Percentiles rank a stretch among this genome's conserved stretches.
Conservation (phyloP, 2,797 vertebrate genomes). For the Cygnus olor region DNA sequence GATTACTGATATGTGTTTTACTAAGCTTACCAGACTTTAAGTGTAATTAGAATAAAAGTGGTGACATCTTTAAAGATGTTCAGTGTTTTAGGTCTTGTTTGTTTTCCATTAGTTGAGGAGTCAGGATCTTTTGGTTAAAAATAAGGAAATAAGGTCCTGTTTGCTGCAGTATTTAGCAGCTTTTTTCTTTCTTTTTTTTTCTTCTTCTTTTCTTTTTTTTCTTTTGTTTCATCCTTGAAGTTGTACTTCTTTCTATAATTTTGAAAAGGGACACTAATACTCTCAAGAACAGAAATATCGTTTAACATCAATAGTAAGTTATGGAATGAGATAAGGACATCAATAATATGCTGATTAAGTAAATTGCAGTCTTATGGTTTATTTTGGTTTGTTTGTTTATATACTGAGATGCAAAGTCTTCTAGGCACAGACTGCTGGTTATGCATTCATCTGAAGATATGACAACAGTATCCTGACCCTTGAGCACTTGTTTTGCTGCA, state of each 20-base stretch:
- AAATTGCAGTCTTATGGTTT: neutral
- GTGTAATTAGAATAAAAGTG: conserved; percentile 7
- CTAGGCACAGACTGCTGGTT: neutral
- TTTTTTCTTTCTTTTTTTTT: neutral
- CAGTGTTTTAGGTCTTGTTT: neutral
- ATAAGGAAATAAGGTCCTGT: neutral
- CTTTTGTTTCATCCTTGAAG: neutral
- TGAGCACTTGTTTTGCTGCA: neutral
- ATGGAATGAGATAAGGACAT: neutral
- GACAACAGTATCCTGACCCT: neutral
- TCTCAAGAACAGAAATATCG: neutral
- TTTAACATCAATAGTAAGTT: neutral
- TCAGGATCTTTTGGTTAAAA: neutral
- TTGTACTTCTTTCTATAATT: neutral
- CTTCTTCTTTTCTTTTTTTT: neutral
- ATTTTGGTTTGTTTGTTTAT: neutral
- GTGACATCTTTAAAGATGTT: neutral
- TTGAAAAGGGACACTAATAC: neutral
- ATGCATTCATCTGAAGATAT: neutral
- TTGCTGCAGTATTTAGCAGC: neutral
- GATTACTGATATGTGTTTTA: neutral
- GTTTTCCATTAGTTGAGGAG: neutral
- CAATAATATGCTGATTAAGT: neutral
- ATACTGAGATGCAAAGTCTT: neutral
- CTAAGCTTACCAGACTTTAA: neutral